phyloP scores from a whole-genome alignment of 2,113 vertebrate species.

The Spea multiplicata region DNA sequence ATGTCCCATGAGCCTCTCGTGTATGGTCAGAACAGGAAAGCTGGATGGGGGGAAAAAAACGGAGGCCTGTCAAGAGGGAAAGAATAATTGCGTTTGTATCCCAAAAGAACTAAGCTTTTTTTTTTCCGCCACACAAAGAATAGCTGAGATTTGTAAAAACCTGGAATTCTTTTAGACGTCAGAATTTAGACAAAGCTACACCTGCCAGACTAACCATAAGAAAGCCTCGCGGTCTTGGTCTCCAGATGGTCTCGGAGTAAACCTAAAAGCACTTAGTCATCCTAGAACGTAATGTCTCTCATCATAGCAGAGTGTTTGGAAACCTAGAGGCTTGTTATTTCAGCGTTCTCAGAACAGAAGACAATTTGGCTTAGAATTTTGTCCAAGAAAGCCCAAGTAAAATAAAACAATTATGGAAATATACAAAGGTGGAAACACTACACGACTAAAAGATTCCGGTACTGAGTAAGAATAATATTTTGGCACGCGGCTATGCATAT shows the following conservation, averaged over 20 bases:
- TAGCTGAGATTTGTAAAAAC: constrained; percentile 51
- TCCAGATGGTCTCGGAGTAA: constrained; percentile 32
- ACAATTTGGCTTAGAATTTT: too few species aligned
- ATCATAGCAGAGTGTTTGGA: constrained; percentile 1
- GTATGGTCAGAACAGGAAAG: constrained; percentile 60
- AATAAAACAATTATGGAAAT: too few species aligned
- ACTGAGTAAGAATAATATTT: too few species aligned
- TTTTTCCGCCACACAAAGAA: background rate
- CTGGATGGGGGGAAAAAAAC: constrained; percentile 50
- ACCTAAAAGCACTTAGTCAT: background rate
- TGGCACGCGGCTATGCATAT: too few species aligned
- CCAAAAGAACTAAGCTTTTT: constrained; percentile 54
- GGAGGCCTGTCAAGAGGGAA: constrained; percentile 55
- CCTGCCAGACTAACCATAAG: constrained; percentile 66
- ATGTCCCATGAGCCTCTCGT: constrained; percentile 56
- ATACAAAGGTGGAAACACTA: too few species aligned
- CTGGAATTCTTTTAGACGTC: constrained; percentile 55
- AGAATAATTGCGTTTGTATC: constrained; percentile 72
- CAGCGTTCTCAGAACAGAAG: background rate
- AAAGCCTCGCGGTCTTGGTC: constrained; percentile 44
- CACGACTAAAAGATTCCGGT: too few species aligned
- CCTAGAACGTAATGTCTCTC: background rate
- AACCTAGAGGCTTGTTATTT: background rate
- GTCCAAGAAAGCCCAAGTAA: too few species aligned
- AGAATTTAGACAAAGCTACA: constrained; percentile 59